Percentiles rank a stretch among this genome's conserved stretches.
These are phyloP conservation scores for Huso huso DNA, from an alignment of 2,797 vertebrate genomes.

Conservation along the genomic window DNA sequence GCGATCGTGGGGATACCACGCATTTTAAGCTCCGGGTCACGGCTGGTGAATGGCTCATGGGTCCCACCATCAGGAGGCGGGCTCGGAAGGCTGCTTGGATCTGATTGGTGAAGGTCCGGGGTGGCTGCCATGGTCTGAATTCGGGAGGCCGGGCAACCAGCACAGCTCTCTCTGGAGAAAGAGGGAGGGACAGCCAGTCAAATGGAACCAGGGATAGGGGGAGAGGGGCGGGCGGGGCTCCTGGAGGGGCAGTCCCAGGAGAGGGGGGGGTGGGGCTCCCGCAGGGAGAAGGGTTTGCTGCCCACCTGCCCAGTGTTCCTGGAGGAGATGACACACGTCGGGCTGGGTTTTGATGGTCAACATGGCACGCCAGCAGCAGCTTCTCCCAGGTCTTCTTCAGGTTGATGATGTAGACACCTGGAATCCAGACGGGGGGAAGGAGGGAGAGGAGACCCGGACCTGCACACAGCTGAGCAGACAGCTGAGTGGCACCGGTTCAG, in stretches of 20 bases:
- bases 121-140: too few species aligned
- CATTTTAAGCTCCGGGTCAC: too few species aligned
- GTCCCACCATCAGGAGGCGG: slow-evolving; percentile 82
- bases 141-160: slow-evolving; percentile 88
- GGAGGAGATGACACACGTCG: slow-evolving; percentile 93
- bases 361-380: slow-evolving; percentile 87
- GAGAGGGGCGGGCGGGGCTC: neutral
- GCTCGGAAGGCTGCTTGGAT: slow-evolving; percentile 96
- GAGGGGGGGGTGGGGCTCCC: too few species aligned
- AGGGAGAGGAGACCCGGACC: rapidly evolving
- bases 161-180: slow-evolving; percentile 76
- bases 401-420: slow-evolving; percentile 95
- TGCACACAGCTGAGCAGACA: neutral
- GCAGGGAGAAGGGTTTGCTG: neutral
- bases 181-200: neutral
- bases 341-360: slow-evolving; percentile 96
- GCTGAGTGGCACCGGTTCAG: neutral
- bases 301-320: slow-evolving; percentile 83
- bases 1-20: slow-evolving; percentile 89
- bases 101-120: slow-evolving; percentile 97
- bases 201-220: neutral
- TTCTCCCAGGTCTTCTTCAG: slow-evolving; percentile 98
- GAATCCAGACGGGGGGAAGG: neutral
- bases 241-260: too few species aligned
- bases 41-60: slow-evolving; percentile 93